A percentile compares a stretch with the other conserved stretches of the same genome.
phyloP scores from a whole-genome alignment of 2,113 vertebrate species.

The Chloropsis cyanopogon region DNA sequence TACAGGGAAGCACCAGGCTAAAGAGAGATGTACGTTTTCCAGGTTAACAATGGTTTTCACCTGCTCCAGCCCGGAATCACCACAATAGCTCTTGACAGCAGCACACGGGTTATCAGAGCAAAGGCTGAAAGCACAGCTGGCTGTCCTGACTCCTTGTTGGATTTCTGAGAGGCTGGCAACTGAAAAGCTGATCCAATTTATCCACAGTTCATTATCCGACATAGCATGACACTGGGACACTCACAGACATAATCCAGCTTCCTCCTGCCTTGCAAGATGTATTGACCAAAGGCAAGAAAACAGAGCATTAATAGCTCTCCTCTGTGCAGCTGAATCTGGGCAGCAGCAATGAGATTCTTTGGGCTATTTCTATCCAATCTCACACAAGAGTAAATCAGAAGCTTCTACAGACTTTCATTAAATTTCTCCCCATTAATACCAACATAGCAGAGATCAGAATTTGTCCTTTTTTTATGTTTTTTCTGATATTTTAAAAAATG shows the following conservation, averaged over 20 bases:
- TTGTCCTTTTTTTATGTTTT: background rate
- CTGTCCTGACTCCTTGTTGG: constrained; percentile 18
- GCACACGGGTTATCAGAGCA: background rate
- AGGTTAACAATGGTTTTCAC: background rate
- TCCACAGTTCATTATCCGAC: constrained; percentile 39
- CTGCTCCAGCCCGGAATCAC: background rate
- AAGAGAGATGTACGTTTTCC: background rate
- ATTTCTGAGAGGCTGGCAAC: constrained; percentile 24
- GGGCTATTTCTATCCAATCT: constrained; percentile 39
- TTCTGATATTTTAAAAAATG: background rate
- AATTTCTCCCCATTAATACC: constrained; percentile 9
- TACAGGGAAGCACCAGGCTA: background rate
- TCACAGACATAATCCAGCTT: constrained; percentile 49
- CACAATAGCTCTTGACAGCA: background rate
- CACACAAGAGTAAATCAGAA: constrained; percentile 38
- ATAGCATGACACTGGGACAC: background rate
- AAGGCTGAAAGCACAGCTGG: constrained; percentile 52
- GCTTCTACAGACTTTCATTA: constrained; percentile 19
- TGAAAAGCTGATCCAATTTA: constrained; percentile 52
- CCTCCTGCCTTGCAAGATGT: constrained; percentile 33
- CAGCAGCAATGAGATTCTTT: constrained; percentile 26
- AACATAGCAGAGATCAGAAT: background rate
- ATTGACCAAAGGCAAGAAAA: constrained; percentile 15
- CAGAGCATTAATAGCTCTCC: constrained; percentile 29
- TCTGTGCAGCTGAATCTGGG: constrained; percentile 16